A percentile compares a stretch with the other conserved stretches of the same genome.
Evolutionary conservation across 2,113 vertebrate species (phyloP).

Genomic region (rat (Rattus norvegicus)): DNA sequence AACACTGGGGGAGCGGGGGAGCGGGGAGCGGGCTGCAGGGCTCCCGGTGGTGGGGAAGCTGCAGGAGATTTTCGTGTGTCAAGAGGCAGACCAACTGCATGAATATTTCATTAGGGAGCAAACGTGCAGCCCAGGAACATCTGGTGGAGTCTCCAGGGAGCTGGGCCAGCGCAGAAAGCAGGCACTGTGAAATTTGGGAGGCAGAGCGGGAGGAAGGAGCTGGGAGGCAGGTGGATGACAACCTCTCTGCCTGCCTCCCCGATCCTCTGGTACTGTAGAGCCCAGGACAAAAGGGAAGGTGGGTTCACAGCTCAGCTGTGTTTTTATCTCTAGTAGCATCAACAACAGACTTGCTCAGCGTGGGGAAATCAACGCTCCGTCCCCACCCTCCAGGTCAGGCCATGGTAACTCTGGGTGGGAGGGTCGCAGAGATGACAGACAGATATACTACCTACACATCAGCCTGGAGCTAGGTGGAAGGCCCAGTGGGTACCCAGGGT

Average conservation of each 20-base stretch:
- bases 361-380: too few species aligned
- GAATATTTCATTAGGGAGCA: conserved; percentile 86
- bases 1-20: conserved; percentile 57
- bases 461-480: too few species aligned
- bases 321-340: neutral
- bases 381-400: neutral
- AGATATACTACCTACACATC: neutral
- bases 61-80: conserved; percentile 79
- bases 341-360: neutral
- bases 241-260: neutral
- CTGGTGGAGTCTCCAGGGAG: conserved; percentile 86
- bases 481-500: too few species aligned
- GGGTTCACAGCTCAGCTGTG: neutral
- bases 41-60: conserved; percentile 60
- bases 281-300: neutral
- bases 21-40: conserved; percentile 71
- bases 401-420: neutral
- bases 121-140: conserved; percentile 84
- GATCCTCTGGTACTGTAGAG: neutral
- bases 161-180: conserved; percentile 82
- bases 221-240: neutral
- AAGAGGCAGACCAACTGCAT: conserved; percentile 78
- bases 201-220: conserved; percentile 55
- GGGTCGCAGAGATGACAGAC: neutral
- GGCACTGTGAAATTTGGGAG: conserved; percentile 84